Evolutionary conservation across 2,888 invertebrate genomes (phyloP), one percentile per base, ranked within the genome.

Genomic region (Conus canariensis): DNA sequence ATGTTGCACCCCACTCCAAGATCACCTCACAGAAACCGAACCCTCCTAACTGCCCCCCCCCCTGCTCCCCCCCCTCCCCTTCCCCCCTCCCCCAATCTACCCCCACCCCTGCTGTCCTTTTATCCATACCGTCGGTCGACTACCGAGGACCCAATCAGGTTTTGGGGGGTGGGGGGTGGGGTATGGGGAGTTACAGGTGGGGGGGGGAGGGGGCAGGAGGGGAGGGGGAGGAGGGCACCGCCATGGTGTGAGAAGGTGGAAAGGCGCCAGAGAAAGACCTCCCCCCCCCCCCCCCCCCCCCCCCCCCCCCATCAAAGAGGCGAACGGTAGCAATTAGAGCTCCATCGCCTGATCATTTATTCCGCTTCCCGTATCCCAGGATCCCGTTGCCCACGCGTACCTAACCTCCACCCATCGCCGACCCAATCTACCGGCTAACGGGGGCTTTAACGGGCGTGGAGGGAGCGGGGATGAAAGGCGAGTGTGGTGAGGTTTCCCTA

Each of bases 291-390:
- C 30, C 30, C 30, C 30, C 30, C 30, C 30, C 30, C 30, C 30
- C 45, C 45, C 4, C 45, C 45, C 4, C 45, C 58, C 83, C 83
- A 83, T 83, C 83, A 83, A 59, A 56, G 83, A 56, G 58, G 19
- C 58, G 19, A 83, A 59, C 25, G 85, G 85, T 45, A 85, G 59
- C 85, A 85, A 85, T 85, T 85, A 85, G 14, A 3, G 5, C 19
- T 25, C 85, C 22, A 19, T 60, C n/a, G 60, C 58, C 8, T 45
- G 56, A 85, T 85, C 85, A 85, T 60, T 85, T 85, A 22, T 60
- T 60, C 85, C 60, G 60, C 85, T 60, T n/a, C 85, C 85, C 5
- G 1, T 85, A 85, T 85, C 85, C 59, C 60, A 85, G 12, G 85
- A 59, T 85, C 85, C 85, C 85, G 85, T 85, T 85, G 58, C 19